Conservation (phyloP, 2,113 vertebrate genomes). For the Helogale parvula region DNA sequence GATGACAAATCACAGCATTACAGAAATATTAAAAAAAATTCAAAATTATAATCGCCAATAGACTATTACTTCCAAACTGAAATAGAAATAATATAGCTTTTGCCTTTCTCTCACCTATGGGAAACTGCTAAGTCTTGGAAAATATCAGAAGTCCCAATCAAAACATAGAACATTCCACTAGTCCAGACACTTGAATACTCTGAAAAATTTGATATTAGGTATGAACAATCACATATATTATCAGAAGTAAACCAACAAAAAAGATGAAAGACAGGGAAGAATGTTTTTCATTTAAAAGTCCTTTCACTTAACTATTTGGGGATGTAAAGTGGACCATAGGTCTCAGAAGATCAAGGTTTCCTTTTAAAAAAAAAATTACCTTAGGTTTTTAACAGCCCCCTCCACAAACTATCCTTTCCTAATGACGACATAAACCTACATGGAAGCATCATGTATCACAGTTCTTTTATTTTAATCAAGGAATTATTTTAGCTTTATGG, state of each 20-base stretch:
- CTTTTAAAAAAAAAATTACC: background rate
- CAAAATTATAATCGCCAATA: background rate
- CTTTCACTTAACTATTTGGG: conserved; percentile 2
- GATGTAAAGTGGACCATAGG: background rate
- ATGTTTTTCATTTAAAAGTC: background rate
- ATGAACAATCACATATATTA: background rate
- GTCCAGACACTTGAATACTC: background rate
- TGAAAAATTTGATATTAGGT: background rate
- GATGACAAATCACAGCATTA: background rate
- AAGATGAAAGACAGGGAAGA: background rate
- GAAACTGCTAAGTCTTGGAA: background rate
- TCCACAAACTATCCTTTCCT: conserved; percentile 9
- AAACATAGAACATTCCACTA: background rate
- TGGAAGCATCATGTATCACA: background rate
- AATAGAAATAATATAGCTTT: background rate
- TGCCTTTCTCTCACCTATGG: background rate
- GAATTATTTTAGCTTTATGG: conserved; percentile 18
- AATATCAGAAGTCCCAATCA: background rate
- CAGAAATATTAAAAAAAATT: background rate
- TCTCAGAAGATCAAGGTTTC: background rate
- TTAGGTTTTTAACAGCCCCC: background rate
- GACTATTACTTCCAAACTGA: background rate
- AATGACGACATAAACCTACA: background rate
- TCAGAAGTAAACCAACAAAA: background rate
- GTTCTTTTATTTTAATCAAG: background rate